Evolutionary conservation across 1,140 invertebrate species (phyloP), one percentile per base, ranked within the genome.

Genomic region (Lepidurus apus): DNA sequence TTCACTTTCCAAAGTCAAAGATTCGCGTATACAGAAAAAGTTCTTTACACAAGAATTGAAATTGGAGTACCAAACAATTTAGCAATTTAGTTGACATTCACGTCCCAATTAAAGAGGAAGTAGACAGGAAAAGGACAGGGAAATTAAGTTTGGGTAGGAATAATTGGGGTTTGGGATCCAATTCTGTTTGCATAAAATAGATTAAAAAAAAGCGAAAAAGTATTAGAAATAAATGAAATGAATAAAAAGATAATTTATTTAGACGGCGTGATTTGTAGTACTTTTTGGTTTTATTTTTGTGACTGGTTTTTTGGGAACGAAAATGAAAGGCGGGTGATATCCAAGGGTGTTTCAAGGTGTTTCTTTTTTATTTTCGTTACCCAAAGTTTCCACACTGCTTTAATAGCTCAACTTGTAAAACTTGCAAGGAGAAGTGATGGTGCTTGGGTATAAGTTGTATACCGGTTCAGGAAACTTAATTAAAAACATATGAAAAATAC

Each of bases 301-400:
- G 13, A 65, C 17, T 6, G 53, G 7, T 65, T 7, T 7, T 17
- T 65, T 34, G 34, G 4, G 53, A 65, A 65, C 13, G 53, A 65
- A 34, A 13, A 65, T 65, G 53, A 65, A 65, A 65, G 53, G 53
- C 21, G 6, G 7, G 53, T 17, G 17, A 21, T 9, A 11, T 13
- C 53, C 53, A 65, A 65, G 53, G 53, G 53, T 65, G 21, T 65
- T 65, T 65, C 17, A 65, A 65, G 53, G 53, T 65, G 53, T 65
- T 21, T 65, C 53, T n/a, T 65, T 65, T 21, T 65, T 65, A 21
- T 17, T 65, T 65, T 65, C 53, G 8, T 21, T 65, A 1, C 21
- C 21, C 53, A 34, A 34, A 34, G 17, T 65, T 65, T 65, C 17
- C 13, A 65, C 53, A 17, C 17, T 47, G 53, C 53, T 17, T 17